A percentile compares a stretch with the other conserved stretches of the same genome.
Conservation (phyloP, 2,888 invertebrate species). For the Endomychus coccineus region DNA sequence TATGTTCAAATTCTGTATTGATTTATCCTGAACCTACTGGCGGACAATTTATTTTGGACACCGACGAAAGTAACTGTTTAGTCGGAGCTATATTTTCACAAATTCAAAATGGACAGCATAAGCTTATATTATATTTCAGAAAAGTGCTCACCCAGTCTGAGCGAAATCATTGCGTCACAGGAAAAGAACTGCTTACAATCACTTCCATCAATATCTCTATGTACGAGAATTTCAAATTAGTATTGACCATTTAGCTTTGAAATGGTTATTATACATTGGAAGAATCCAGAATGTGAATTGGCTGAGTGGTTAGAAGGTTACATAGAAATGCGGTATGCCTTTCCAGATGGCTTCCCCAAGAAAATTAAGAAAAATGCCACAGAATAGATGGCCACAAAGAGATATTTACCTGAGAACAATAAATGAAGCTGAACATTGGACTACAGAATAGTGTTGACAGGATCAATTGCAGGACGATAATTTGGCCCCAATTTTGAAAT, state of each 20-base stretch:
- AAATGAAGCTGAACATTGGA: neutral
- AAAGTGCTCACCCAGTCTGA: constrained; percentile 19
- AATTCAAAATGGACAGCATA: constrained; percentile 19
- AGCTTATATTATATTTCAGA: constrained; percentile 25
- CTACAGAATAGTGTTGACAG: neutral
- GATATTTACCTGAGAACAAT: constrained; percentile 5
- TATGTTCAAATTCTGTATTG: constrained; percentile 36
- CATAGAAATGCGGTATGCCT: constrained; percentile 16
- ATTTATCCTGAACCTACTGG: constrained; percentile 47
- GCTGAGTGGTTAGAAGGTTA: constrained; percentile 29
- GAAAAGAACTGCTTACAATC: constrained; percentile 28
- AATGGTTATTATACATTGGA: constrained; percentile 31
- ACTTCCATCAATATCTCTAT: constrained; percentile 30
- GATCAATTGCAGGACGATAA: constrained; percentile 1
- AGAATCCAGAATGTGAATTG: constrained; percentile 32
- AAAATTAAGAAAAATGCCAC: constrained; percentile 12
- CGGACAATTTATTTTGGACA: constrained; percentile 39
- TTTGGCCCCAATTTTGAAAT: neutral
- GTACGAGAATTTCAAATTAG: constrained; percentile 27
- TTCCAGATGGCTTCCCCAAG: constrained; percentile 15
- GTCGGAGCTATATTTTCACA: constrained; percentile 16
- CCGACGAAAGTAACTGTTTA: constrained; percentile 16
- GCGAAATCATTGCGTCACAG: constrained; percentile 27
- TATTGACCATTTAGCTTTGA: constrained; percentile 32
- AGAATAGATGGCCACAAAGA: constrained; percentile 4